Evolutionary conservation across 2,888 invertebrate species (phyloP).

Genomic region (Scaptomyza polygonia): DNA sequence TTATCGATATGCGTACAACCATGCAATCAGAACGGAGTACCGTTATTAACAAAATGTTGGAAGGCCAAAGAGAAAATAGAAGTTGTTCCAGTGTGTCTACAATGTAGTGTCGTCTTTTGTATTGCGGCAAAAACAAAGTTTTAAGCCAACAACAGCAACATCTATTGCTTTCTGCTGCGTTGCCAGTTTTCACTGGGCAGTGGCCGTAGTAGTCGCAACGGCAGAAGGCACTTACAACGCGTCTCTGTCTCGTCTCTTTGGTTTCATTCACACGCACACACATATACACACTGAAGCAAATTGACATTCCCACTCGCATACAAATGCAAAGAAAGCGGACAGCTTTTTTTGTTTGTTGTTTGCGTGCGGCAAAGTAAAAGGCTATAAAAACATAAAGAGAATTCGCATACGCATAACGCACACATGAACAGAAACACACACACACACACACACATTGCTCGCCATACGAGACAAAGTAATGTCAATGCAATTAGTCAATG

Average conservation of each 20-base stretch:
- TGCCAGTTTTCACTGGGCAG: slow-evolving; percentile 70
- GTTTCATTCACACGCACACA: slow-evolving; percentile 65
- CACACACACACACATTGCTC: not conserved
- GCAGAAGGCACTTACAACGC: slow-evolving; percentile 33
- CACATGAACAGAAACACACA: slow-evolving; percentile 17
- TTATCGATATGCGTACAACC: slow-evolving; percentile 37
- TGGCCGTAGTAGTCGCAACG: slow-evolving; percentile 3
- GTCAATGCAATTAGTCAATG: slow-evolving; percentile 81
- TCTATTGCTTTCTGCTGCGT: slow-evolving; percentile 61
- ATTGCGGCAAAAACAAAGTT: slow-evolving; percentile 26
- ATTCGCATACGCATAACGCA: slow-evolving; percentile 38
- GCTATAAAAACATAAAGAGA: slow-evolving; percentile 69
- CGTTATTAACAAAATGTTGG: slow-evolving; percentile 26
- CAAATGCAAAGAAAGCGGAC: slow-evolving; percentile 19
- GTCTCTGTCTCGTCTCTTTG: slow-evolving; percentile 40
- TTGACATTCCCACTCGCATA: slow-evolving; percentile 12
- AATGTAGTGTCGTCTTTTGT: slow-evolving; percentile 55
- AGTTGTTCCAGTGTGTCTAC: not conserved
- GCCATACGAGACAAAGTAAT: slow-evolving; percentile 66
- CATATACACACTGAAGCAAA: slow-evolving; percentile 20
- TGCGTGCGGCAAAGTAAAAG: slow-evolving; percentile 64
- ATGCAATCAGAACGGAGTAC: slow-evolving; percentile 5
- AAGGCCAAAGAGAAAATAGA: slow-evolving; percentile 17
- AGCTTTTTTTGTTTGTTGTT: slow-evolving; percentile 56
- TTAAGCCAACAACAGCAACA: slow-evolving; percentile 25